Evolutionary conservation across 2,113 vertebrate genomes (phyloP).

Genomic region (Seriola quinqueradiata): DNA sequence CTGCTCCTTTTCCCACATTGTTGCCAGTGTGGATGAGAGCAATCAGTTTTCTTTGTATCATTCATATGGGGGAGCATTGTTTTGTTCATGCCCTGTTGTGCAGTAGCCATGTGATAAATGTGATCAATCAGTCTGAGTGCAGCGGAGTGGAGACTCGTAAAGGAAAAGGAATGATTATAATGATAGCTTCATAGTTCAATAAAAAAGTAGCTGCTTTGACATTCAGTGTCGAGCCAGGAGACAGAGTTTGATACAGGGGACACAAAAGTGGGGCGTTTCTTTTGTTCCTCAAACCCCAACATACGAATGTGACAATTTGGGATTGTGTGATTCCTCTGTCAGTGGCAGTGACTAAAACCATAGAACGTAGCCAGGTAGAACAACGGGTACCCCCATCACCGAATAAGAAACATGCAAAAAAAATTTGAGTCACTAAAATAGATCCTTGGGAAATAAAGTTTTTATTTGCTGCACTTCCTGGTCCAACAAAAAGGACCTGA

Average conservation of each 20-base stretch:
- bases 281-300: constrained; percentile 30
- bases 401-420: background rate
- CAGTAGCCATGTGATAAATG: constrained; percentile 9
- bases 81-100: constrained; percentile 16
- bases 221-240: constrained; percentile 42
- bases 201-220: constrained; percentile 31
- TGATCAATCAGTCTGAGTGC: constrained; percentile 13
- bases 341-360: background rate
- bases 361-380: background rate
- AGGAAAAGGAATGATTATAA: constrained; percentile 42
- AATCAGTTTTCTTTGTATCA: background rate
- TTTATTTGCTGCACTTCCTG: background rate
- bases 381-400: background rate
- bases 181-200: constrained; percentile 38
- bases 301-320: constrained; percentile 16
- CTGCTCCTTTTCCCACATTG: constrained; percentile 2
- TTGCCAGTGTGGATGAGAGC: background rate
- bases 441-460: background rate
- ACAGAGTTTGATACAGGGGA: constrained; percentile 50
- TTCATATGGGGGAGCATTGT: background rate
- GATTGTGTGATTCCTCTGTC: background rate
- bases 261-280: constrained; percentile 3
- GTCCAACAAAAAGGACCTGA: background rate
- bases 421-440: background rate
- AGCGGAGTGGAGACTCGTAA: constrained; percentile 28